phyloP scores from a whole-genome alignment of 2,888 invertebrate genomes.

The Penaeus monodon region DNA sequence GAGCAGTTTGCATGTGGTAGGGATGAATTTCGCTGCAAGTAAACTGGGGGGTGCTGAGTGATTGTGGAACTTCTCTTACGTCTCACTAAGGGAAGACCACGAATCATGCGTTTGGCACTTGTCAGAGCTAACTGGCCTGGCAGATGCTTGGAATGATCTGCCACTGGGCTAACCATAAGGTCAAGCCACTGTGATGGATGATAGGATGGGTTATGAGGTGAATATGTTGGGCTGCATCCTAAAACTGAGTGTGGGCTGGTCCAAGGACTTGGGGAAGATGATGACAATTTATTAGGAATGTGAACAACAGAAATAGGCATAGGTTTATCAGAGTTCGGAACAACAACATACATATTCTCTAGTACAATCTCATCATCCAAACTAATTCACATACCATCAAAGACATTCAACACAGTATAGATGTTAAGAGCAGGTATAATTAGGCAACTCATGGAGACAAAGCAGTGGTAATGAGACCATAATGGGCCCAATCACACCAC shows the following conservation, averaged over 20 bases:
- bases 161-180: slow-evolving; percentile 41
- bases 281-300: slow-evolving; percentile 38
- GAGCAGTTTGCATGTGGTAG: neutral
- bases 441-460: slow-evolving; percentile 17
- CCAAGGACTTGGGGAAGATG: no score
- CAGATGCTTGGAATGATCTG: slow-evolving; percentile 4
- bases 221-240: no score
- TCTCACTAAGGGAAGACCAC: slow-evolving; percentile 36
- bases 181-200: slow-evolving; percentile 55
- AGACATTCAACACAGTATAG: no score
- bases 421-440: no score
- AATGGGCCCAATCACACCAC: neutral
- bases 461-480: neutral
- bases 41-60: slow-evolving; percentile 45
- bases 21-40: slow-evolving; percentile 44
- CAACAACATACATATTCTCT: slow-evolving; percentile 50
- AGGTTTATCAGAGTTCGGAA: slow-evolving; percentile 27
- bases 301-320: slow-evolving; percentile 59
- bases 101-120: slow-evolving; percentile 32
- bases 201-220: slow-evolving; percentile 2
- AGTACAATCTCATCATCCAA: slow-evolving; percentile 47
- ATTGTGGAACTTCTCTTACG: slow-evolving; percentile 35
- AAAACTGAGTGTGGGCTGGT: no score
- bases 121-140: slow-evolving; percentile 24
- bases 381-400: slow-evolving; percentile 14